These are phyloP conservation scores for Nephrotoma guestfalica DNA, from an alignment of 2,888 invertebrate genomes.

Conservation along the genomic window DNA sequence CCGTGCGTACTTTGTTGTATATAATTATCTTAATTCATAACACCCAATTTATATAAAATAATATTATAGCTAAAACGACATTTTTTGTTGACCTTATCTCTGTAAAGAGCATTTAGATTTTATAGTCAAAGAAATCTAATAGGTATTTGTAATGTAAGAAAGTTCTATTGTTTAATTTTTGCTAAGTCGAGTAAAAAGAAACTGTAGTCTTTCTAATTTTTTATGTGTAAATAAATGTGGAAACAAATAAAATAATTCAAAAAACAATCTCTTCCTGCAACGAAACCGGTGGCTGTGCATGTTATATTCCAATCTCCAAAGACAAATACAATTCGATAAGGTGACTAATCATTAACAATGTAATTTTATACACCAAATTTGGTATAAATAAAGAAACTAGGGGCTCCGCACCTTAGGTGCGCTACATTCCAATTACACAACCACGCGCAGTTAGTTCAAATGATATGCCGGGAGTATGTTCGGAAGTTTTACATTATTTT, in stretches of 20 bases:
- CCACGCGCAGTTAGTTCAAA: too few relatives aligned
- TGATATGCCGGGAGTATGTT: too few relatives aligned
- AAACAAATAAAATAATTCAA: background rate
- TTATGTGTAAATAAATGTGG: background rate
- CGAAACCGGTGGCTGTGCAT: background rate
- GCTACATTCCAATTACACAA: too few relatives aligned
- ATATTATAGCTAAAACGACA: too few relatives aligned
- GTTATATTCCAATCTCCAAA: background rate
- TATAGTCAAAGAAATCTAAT: background rate
- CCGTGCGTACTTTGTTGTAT: too few relatives aligned
- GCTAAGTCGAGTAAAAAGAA: background rate
- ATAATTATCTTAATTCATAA: too few relatives aligned
- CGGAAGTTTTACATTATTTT: too few relatives aligned
- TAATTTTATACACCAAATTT: background rate
- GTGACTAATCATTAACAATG: background rate
- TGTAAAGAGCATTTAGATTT: background rate
- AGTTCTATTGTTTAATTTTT: background rate
- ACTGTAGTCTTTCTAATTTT: background rate
- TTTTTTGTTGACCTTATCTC: background rate
- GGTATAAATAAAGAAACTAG: background rate
- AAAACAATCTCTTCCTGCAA: background rate
- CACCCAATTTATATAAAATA: too few relatives aligned
- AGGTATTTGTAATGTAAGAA: background rate
- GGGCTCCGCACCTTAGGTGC: too few relatives aligned
- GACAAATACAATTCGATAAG: background rate